These are phyloP conservation scores for Erebia aethiops DNA, from an alignment of 2,888 invertebrate genomes.

Conservation along the genomic window DNA sequence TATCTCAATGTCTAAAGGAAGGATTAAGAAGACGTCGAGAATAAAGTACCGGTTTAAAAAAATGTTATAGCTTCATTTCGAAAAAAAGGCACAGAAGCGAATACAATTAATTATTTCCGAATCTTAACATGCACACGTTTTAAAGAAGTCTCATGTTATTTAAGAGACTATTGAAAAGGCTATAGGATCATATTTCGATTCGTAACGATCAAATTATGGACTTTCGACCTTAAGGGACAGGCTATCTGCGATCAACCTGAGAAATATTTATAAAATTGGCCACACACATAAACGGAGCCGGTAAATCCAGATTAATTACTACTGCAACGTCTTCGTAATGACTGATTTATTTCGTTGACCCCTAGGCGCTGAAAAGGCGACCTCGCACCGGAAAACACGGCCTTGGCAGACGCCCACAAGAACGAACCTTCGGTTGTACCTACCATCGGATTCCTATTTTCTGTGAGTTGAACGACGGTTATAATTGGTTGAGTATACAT, in stretches of 20 bases:
- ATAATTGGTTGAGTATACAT: no score
- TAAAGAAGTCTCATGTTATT: slow-evolving; percentile 33
- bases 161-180: slow-evolving; percentile 36
- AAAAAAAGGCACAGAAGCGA: slow-evolving; percentile 26
- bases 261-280: slow-evolving; percentile 13
- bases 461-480: no score
- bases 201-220: slow-evolving; percentile 42
- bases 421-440: no score
- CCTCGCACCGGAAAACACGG: no score
- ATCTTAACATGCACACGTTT: slow-evolving; percentile 32
- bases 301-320: no score
- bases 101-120: slow-evolving; percentile 35
- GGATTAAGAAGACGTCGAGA: slow-evolving; percentile 30
- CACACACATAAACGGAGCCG: background rate
- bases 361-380: no score
- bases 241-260: slow-evolving; percentile 26
- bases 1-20: slow-evolving; percentile 17
- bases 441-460: no score
- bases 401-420: no score
- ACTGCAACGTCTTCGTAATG: no score
- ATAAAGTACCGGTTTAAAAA: slow-evolving; percentile 29
- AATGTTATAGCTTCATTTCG: slow-evolving; percentile 34
- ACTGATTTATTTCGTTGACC: no score
- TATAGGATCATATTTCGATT: slow-evolving; percentile 41
- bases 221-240: slow-evolving; percentile 30